Base-by-base conservation (phyloP, 2,797 vertebrate species). In the Sandelia bainsii region DNA sequence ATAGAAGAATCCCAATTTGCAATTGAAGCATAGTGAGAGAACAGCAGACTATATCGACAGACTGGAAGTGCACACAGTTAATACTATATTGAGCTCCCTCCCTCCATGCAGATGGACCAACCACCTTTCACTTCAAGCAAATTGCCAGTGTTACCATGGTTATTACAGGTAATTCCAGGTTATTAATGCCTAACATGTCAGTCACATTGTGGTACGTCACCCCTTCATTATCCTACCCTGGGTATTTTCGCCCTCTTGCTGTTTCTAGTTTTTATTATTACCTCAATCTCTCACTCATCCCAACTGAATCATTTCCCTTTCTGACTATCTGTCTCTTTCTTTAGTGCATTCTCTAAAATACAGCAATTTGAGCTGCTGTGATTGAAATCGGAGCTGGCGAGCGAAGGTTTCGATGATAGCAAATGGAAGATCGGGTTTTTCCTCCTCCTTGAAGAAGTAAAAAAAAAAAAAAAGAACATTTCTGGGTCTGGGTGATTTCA, bases 121-220 rank as follows among this genome's bases (percentile, higher is more conserved):
- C 70, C 49, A 70, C 71, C 79, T 79, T 87, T 89, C 79, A 83
- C 82, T 91, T 92, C 82, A 82, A 87, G 85, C 83, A 91, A 94
- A 93, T 93, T 94, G 90, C 87, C 74, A 70, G 68, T 67, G 91
- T 92, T 94, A 88, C 93, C 90, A 93, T 93, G 88, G 93, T 93
- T 93, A 92, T 93, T 91, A 85, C 77, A 88, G 91, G 92, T 94
- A 93, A 94, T 94, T 93, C 87, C 84, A 88, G 90, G 91, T 94
- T 93, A 94, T 94, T 94, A 91, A 93, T 90, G 87, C 85, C 77
- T 79, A 79, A 85, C 88, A 83, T 93, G 92, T 82, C 91, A 94
- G 89, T 94, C 93, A 92, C 84, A 76, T 58, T 45, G 67, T 57
- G 72, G 83, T 80, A 78, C 83, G 85, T 80, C 83, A 91, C 84